Base-by-base conservation (phyloP, 2,113 vertebrate species). In the Dolichotis patagonum region DNA sequence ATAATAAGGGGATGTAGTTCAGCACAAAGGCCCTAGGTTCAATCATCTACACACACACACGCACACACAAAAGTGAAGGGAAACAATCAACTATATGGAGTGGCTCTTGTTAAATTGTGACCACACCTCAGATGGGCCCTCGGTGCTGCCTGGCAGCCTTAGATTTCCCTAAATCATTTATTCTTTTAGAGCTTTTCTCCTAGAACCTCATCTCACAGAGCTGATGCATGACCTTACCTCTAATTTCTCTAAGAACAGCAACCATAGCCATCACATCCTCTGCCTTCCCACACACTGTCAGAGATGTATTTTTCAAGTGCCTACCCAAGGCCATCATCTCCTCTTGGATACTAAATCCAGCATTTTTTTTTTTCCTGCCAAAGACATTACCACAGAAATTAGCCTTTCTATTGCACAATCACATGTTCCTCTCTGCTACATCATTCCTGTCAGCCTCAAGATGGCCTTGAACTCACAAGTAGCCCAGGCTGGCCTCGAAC, bases 371-470 rank as follows among this genome's bases (percentile, higher is more conserved):
- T 32, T 56, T 20, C 54, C 92, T 60, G 52, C 46, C 38, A 54
- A 67, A 49, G 41, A 78, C 6, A 30, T 52, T 35, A 22, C 32
- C 67, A 30, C 58, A 84, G 60, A 88, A 88, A 85, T 88, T 46
- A 85, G 52, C 54, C 30, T 54, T 62, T 52, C 22, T 41, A 35
- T 52, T 84, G 17, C 30, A 67, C 35, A 24, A 24, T 26, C 58
- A 91, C n/a, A 60, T 54, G 60, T 71, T 85, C 85, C 60, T 94
- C 88, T 92, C 60, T 54, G 38, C 60, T 67, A 62, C 56, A 77
- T 78, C 69, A 71, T 71, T 38, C 35, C n/a, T 9, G n/a, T 71
- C 69, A 73, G 71, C 71, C 73, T 77, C 38, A 43, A 43, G 71
- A 24, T 75, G 71, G 71, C 38, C 38, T 75, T 43, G 38, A 75